phyloP scores from a whole-genome alignment of 1,140 invertebrate species.

The Bombus cullumanus region DNA sequence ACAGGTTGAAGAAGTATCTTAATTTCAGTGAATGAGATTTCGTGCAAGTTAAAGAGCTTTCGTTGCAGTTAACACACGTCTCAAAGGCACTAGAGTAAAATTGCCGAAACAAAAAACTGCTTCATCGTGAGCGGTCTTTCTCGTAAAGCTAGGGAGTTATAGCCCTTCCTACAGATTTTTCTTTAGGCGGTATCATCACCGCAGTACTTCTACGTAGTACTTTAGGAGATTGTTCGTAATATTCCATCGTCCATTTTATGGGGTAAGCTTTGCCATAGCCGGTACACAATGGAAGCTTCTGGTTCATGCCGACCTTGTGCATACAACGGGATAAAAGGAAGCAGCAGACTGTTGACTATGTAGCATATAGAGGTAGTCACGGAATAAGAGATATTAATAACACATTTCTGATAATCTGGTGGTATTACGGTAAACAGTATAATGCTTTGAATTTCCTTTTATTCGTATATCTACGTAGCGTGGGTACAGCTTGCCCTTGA shows the following conservation, averaged over 20 bases:
- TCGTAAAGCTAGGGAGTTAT: constrained; percentile 56
- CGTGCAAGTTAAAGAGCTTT: background rate
- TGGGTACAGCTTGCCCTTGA: background rate
- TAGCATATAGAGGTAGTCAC: constrained; percentile 33
- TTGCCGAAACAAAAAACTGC: constrained; percentile 21
- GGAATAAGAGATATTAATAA: constrained; percentile 75
- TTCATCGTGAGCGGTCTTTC: constrained; percentile 24
- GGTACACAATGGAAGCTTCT: constrained; percentile 65
- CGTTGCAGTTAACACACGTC: background rate
- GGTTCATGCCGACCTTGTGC: constrained; percentile 64
- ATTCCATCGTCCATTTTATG: constrained; percentile 67
- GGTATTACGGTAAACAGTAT: constrained; percentile 73
- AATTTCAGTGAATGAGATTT: background rate
- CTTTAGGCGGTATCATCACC: constrained; percentile 59
- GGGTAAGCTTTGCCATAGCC: constrained; percentile 63
- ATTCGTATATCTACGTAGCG: background rate
- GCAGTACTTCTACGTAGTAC: constrained; percentile 50
- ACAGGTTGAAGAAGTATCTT: background rate
- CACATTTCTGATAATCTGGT: constrained; percentile 71
- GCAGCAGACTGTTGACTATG: constrained; percentile 62
- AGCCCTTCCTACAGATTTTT: constrained; percentile 55
- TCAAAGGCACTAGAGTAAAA: background rate
- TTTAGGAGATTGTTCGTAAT: constrained; percentile 66
- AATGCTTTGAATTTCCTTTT: constrained; percentile 52
- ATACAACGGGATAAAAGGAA: constrained; percentile 66